Conservation (phyloP, 1,140 invertebrate genomes). For the Heliconius hewitsoni region DNA sequence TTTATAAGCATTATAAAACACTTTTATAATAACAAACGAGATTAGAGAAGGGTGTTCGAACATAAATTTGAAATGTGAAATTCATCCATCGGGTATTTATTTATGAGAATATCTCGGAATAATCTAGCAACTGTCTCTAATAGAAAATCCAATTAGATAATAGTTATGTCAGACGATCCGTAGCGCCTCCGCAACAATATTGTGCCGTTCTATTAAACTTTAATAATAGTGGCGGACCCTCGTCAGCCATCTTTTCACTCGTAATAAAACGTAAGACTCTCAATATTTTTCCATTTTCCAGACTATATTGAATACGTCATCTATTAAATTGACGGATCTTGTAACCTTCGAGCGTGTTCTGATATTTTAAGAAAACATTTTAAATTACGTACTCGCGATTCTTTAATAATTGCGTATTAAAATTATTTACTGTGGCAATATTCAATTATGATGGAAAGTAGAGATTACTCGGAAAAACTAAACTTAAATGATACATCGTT, state of each 20-base stretch:
- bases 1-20: background rate
- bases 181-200: conserved; percentile 28
- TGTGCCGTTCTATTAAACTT: conserved; percentile 42
- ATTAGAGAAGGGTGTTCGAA: conserved; percentile 1
- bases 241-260: conserved; percentile 41
- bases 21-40: conserved; percentile 2
- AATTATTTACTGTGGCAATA: too few species aligned
- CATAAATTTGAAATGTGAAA: conserved; percentile 10
- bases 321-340: conserved; percentile 21
- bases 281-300: conserved; percentile 34
- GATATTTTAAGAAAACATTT: background rate
- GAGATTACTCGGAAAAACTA: too few species aligned
- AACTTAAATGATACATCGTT: too few species aligned
- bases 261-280: conserved; percentile 24
- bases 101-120: conserved; percentile 11
- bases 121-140: conserved; percentile 5
- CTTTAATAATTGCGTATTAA: too few species aligned
- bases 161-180: conserved; percentile 34
- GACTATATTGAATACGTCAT: conserved; percentile 31
- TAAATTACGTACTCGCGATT: background rate
- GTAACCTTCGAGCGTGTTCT: background rate
- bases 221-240: conserved; percentile 43
- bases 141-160: conserved; percentile 31
- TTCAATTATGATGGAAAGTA: too few species aligned
- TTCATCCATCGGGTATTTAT: conserved; percentile 9